phyloP scores from a whole-genome alignment of 2,888 invertebrate species.

The Leuctra nigra region DNA sequence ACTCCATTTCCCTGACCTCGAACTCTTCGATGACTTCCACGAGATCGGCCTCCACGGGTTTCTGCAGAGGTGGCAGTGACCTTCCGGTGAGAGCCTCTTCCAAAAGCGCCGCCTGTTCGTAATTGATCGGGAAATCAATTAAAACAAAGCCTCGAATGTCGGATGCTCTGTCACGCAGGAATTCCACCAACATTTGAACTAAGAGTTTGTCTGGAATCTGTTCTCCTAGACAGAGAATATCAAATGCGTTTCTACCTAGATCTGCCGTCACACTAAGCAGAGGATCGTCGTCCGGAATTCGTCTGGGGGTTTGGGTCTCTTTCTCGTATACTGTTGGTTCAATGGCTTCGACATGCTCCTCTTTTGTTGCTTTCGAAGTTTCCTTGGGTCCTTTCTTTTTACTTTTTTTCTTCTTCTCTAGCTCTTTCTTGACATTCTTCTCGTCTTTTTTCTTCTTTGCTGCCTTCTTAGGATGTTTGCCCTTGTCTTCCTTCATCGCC shows the following conservation, averaged over 20 bases:
- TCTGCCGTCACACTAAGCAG: slow-evolving; percentile 40
- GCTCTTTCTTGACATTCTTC: neutral
- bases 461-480: slow-evolving; percentile 2
- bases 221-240: slow-evolving; percentile 48
- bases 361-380: slow-evolving; percentile 38
- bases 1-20: slow-evolving; percentile 28
- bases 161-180: slow-evolving; percentile 44
- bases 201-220: slow-evolving; percentile 49
- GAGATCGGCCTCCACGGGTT: slow-evolving; percentile 38
- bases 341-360: neutral
- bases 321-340: slow-evolving; percentile 36
- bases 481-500: slow-evolving; percentile 17
- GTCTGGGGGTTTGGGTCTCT: slow-evolving; percentile 53
- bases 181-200: slow-evolving; percentile 53
- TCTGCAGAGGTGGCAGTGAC: slow-evolving; percentile 41
- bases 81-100: slow-evolving; percentile 53
- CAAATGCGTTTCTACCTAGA: slow-evolving; percentile 50
- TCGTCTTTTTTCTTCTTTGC: slow-evolving; percentile 7
- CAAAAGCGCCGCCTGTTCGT: slow-evolving; percentile 50
- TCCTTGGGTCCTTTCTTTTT: slow-evolving; percentile 14
- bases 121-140: slow-evolving; percentile 54
- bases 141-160: slow-evolving; percentile 54
- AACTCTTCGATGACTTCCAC: slow-evolving; percentile 33
- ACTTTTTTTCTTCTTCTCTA: neutral
- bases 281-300: slow-evolving; percentile 16